phyloP scores from a whole-genome alignment of 2,888 invertebrate species.

The Caenorhabditis zanzibari region DNA sequence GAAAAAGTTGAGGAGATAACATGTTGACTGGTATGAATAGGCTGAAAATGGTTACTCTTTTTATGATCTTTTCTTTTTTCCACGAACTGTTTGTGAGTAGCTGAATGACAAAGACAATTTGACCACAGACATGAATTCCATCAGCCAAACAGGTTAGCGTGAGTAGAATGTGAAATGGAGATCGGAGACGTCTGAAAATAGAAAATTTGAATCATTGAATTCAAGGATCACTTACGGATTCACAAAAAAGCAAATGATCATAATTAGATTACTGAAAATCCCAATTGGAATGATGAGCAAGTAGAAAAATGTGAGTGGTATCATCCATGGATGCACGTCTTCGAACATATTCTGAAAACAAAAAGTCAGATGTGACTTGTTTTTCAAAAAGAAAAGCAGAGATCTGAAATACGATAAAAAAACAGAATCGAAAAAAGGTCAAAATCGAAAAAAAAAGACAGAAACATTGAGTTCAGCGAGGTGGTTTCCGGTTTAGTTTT shows the following conservation, averaged over 20 bases:
- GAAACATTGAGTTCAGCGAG: conserved; percentile 25
- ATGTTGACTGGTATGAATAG: conserved; percentile 49
- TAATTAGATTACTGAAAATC: conserved; percentile 60
- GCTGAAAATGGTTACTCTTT: conserved; percentile 21
- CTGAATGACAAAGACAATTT: conserved; percentile 63
- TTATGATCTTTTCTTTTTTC: background rate
- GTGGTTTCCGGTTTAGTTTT: conserved; percentile 42
- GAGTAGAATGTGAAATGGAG: conserved; percentile 68
- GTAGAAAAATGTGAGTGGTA: conserved; percentile 68
- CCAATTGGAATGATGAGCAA: conserved; percentile 62
- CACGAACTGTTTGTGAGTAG: conserved; percentile 57
- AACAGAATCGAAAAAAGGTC: background rate
- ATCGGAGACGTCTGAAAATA: conserved; percentile 61
- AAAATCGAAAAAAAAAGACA: conserved; percentile 8
- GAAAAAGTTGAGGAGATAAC: conserved; percentile 55
- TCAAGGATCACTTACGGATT: conserved; percentile 41
- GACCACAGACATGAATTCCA: conserved; percentile 66
- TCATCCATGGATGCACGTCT: conserved; percentile 65
- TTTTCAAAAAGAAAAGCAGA: background rate
- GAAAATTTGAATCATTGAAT: background rate
- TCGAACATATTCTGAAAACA: conserved; percentile 59
- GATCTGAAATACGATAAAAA: background rate
- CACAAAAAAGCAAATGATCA: conserved; percentile 57
- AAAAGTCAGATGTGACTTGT: background rate
- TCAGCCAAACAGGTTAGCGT: conserved; percentile 68